These are phyloP conservation scores for Bombus superbus DNA, from an alignment of 1,140 invertebrate species.

Conservation along the genomic window DNA sequence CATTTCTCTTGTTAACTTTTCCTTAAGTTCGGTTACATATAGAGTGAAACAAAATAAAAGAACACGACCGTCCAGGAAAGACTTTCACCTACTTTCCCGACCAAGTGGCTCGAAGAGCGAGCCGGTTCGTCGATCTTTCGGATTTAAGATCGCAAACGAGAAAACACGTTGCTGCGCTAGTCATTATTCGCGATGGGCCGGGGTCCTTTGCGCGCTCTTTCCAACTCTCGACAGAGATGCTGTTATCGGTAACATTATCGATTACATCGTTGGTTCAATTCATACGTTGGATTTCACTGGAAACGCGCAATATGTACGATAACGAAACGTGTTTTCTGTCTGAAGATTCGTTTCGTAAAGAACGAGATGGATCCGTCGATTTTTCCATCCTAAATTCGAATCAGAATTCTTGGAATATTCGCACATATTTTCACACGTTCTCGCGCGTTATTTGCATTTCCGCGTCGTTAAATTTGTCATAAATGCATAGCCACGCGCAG, in stretches of 20 bases:
- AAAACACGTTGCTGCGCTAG: slow-evolving; percentile 72
- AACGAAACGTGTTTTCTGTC: too few species aligned
- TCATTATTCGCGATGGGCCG: slow-evolving; percentile 68
- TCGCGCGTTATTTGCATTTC: too few species aligned
- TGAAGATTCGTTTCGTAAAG: too few species aligned
- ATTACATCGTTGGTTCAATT: background rate
- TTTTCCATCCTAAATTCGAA: too few species aligned
- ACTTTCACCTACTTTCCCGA: slow-evolving; percentile 64
- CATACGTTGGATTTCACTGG: background rate
- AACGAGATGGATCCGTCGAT: too few species aligned
- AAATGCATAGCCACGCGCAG: too few species aligned
- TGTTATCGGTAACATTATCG: background rate
- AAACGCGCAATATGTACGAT: too few species aligned
- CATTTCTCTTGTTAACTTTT: background rate
- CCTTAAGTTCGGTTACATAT: background rate
- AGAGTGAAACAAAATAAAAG: slow-evolving; percentile 33
- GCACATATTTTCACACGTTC: too few species aligned
- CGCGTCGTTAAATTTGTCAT: accelerated
- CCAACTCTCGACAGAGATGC: background rate
- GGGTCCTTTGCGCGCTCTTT: slow-evolving; percentile 65
- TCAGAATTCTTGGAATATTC: too few species aligned
- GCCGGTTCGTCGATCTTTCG: slow-evolving; percentile 29
- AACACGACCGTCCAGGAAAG: slow-evolving; percentile 69
- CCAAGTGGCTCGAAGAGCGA: slow-evolving; percentile 57
- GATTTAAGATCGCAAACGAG: slow-evolving; percentile 34